phyloP scores from a whole-genome alignment of 2,888 invertebrate genomes.

The Pimpla rufipes region DNA sequence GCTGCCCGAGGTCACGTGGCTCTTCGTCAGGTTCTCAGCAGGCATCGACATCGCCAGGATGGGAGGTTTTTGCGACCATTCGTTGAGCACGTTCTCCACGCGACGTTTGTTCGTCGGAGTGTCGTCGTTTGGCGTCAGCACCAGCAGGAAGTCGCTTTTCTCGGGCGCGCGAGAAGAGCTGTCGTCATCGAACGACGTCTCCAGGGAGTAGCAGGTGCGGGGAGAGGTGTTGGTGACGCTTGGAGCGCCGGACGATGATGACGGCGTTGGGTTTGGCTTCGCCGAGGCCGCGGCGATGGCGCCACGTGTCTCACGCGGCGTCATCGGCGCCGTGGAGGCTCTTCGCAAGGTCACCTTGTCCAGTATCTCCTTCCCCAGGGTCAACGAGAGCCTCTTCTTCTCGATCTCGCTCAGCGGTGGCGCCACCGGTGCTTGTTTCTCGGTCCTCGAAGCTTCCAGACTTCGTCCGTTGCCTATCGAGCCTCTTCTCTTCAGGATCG shows the following conservation, averaged over 20 bases:
- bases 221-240: constrained; percentile 80
- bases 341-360: constrained; percentile 87
- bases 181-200: constrained; percentile 84
- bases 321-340: constrained; percentile 76
- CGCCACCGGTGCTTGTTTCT: constrained; percentile 61
- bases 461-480: constrained; percentile 79
- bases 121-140: constrained; percentile 84
- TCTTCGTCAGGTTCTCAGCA: constrained; percentile 72
- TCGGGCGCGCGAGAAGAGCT: constrained; percentile 70
- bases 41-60: constrained; percentile 75
- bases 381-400: constrained; percentile 91
- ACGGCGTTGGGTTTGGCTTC: constrained; percentile 50
- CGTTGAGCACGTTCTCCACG: constrained; percentile 84
- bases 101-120: constrained; percentile 78
- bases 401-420: constrained; percentile 88
- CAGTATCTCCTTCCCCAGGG: constrained; percentile 91
- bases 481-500: constrained; percentile 75
- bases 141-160: constrained; percentile 85
- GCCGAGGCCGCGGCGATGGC: constrained; percentile 76
- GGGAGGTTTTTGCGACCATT: constrained; percentile 85
- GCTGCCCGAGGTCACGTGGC: constrained; percentile 86
- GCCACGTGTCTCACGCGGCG: constrained; percentile 85
- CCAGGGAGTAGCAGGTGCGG: constrained; percentile 86
- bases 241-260: constrained; percentile 46
- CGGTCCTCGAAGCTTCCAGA: constrained; percentile 74